Evolutionary conservation across 1,140 invertebrate genomes (phyloP).

Genomic region (Paracyclopina nana): DNA sequence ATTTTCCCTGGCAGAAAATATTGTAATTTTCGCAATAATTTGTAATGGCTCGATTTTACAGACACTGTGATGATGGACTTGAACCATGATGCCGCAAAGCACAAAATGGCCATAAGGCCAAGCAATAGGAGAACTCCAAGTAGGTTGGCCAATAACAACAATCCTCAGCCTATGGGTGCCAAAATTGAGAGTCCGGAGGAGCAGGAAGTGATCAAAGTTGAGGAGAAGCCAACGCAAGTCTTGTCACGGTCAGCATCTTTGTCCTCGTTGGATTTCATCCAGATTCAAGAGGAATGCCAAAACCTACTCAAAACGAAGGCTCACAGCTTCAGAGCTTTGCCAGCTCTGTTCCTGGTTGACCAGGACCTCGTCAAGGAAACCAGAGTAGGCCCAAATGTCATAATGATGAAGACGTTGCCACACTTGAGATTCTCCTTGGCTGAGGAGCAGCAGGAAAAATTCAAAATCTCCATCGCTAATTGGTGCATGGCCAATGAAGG

Average conservation of each 20-base stretch:
- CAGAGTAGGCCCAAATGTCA: too few relatives aligned
- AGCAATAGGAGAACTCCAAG: not conserved
- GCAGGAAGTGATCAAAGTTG: too few relatives aligned
- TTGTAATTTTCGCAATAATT: not conserved
- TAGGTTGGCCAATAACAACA: too few relatives aligned
- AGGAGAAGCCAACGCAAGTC: not conserved
- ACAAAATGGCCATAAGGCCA: slow-evolving; percentile 1
- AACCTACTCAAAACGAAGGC: too few relatives aligned
- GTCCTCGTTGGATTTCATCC: not conserved
- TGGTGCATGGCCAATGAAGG: slow-evolving; percentile 2
- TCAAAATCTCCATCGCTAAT: not conserved
- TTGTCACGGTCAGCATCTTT: not conserved
- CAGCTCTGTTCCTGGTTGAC: not conserved
- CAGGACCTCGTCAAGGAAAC: not conserved
- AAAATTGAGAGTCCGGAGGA: too few relatives aligned
- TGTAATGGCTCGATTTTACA: not conserved
- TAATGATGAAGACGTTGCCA: too few relatives aligned
- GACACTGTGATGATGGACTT: not conserved
- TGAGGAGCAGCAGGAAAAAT: not conserved
- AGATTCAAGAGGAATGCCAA: too few relatives aligned
- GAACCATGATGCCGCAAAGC: not conserved
- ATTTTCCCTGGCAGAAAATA: not conserved
- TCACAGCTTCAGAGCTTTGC: not conserved
- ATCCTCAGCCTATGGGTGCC: too few relatives aligned
- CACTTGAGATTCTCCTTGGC: not conserved